These are phyloP conservation scores for Caenorhabditis sp. DNA, from an alignment of 2,888 invertebrate species.

Conservation along the genomic window DNA sequence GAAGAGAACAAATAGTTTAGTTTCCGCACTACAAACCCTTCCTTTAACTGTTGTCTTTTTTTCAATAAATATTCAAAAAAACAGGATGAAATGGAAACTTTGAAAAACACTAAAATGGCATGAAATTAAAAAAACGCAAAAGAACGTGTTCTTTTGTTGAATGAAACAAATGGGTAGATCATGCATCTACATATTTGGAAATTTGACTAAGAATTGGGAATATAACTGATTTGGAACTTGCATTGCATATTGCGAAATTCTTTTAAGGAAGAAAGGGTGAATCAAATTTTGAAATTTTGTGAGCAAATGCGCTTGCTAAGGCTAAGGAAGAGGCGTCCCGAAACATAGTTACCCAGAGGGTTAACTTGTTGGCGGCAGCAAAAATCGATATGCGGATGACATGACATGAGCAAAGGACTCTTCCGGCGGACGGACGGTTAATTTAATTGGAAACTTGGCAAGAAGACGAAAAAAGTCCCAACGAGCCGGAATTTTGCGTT, in stretches of 20 bases:
- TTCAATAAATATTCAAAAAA: not conserved
- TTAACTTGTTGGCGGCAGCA: not conserved
- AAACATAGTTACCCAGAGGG: not conserved
- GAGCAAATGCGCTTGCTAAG: not conserved
- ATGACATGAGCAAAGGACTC: not conserved
- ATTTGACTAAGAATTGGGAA: not conserved
- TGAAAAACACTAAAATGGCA: too few relatives aligned
- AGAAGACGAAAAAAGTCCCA: constrained; percentile 27
- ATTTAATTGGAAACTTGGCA: constrained; percentile 1
- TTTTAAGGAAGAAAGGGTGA: not conserved
- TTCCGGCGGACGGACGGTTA: not conserved
- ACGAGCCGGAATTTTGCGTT: constrained; percentile 31
- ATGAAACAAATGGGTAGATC: too few relatives aligned
- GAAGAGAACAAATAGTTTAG: constrained; percentile 9
- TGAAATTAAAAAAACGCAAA: too few relatives aligned
- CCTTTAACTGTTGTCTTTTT: not conserved
- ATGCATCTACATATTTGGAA: too few relatives aligned
- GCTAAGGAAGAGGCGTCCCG: not conserved
- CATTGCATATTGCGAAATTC: not conserved
- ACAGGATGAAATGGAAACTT: not conserved
- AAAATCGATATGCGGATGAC: constrained; percentile 12
- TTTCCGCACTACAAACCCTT: not conserved
- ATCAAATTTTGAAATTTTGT: not conserved
- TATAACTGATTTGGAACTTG: not conserved
- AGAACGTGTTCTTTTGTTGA: too few relatives aligned